Percentiles rank a stretch among this genome's conserved stretches.
phyloP scores from a whole-genome alignment of 2,113 vertebrate species.

The Vombatus ursinus region DNA sequence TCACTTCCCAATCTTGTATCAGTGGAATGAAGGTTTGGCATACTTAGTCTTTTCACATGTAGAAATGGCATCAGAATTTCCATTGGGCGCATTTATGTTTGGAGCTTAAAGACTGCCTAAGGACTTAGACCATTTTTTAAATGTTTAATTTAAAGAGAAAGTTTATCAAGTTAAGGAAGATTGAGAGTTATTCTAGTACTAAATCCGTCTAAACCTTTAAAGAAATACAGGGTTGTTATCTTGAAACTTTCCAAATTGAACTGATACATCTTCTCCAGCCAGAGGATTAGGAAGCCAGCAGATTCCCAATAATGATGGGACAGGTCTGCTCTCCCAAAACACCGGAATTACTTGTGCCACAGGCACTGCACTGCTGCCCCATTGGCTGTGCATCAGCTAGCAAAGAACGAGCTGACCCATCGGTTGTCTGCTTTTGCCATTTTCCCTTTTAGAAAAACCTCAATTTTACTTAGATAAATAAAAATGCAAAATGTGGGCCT shows the following conservation, averaged over 20 bases:
- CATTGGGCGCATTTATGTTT: slow-evolving; percentile 38
- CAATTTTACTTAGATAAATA: slow-evolving; percentile 36
- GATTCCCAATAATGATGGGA: slow-evolving; percentile 64
- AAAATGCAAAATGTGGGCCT: not conserved
- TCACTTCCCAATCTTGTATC: slow-evolving; percentile 31
- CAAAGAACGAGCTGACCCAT: slow-evolving; percentile 64
- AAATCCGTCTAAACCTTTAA: slow-evolving; percentile 60
- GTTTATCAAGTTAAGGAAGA: slow-evolving; percentile 50
- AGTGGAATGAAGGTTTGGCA: slow-evolving; percentile 63
- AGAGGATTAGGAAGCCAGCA: slow-evolving; percentile 53
- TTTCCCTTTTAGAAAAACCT: slow-evolving; percentile 17
- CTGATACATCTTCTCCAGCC: not conserved
- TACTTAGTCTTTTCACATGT: not conserved
- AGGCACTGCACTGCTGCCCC: slow-evolving; percentile 66
- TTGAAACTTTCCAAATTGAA: slow-evolving; percentile 58
- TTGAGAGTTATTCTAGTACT: slow-evolving; percentile 56
- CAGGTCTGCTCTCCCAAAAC: slow-evolving; percentile 66
- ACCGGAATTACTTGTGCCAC: slow-evolving; percentile 46
- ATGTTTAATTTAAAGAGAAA: slow-evolving; percentile 56
- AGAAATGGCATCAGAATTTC: slow-evolving; percentile 30
- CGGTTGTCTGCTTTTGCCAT: slow-evolving; percentile 61
- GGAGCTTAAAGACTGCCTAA: slow-evolving; percentile 19
- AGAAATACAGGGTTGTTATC: slow-evolving; percentile 62
- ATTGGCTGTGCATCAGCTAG: slow-evolving; percentile 62
- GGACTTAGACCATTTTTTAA: slow-evolving; percentile 38